phyloP scores from a whole-genome alignment of 2,888 invertebrate species.

The Himalopsyche japonica region DNA sequence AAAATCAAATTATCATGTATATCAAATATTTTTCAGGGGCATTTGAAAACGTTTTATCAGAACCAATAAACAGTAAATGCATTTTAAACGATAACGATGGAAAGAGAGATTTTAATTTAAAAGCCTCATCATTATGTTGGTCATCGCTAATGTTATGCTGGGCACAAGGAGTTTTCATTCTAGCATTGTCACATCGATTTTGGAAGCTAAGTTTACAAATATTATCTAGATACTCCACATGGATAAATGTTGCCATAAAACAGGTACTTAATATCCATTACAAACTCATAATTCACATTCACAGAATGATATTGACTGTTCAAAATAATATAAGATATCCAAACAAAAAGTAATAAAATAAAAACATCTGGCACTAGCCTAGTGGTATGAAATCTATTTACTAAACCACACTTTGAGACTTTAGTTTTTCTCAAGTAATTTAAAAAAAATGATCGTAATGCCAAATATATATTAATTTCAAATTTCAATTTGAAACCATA shows the following conservation, averaged over 20 bases:
- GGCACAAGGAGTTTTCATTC: conserved; percentile 77
- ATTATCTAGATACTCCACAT: conserved; percentile 76
- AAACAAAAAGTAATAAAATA: no score
- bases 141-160: conserved; percentile 66
- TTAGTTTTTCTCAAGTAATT: neutral
- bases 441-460: no score
- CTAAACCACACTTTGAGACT: neutral
- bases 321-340: neutral
- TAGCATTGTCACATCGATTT: conserved; percentile 79
- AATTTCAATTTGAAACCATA: no score
- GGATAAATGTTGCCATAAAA: conserved; percentile 60
- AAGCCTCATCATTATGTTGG: conserved; percentile 58
- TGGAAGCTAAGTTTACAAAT: conserved; percentile 88
- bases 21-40: conserved; percentile 47
- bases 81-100: conserved; percentile 42
- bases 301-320: conserved; percentile 17
- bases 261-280: conserved; percentile 46
- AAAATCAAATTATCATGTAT: no score
- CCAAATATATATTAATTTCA: no score
- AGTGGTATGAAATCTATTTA: no score
- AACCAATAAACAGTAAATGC: conserved; percentile 31
- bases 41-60: conserved; percentile 47
- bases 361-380: no score
- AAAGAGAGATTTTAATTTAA: conserved; percentile 54
- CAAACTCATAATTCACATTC: neutral